phyloP scores from a whole-genome alignment of 2,113 vertebrate genomes.

The Labrus mixtus region DNA sequence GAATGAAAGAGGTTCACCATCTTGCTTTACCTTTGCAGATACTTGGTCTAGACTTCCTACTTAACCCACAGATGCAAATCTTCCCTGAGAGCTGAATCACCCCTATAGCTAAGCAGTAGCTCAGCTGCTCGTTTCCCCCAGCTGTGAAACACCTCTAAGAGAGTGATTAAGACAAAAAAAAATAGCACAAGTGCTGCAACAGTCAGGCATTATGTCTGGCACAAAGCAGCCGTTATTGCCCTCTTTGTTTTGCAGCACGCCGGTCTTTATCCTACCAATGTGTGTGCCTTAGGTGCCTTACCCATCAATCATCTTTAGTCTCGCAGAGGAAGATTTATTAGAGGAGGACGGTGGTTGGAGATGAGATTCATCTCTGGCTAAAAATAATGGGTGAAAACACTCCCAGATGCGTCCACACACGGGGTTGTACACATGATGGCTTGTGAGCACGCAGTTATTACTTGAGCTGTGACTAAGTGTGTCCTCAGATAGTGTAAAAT shows the following conservation, averaged over 20 bases:
- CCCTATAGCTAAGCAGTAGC: neutral
- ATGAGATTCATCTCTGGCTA: slow-evolving; percentile 61
- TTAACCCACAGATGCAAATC: neutral
- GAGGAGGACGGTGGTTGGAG: slow-evolving; percentile 61
- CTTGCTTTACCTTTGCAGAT: neutral
- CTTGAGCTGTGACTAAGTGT: slow-evolving; percentile 45
- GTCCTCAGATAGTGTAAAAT: slow-evolving; percentile 12
- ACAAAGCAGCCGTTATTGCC: slow-evolving; percentile 49
- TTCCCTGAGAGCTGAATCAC: neutral
- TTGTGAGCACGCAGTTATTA: slow-evolving; percentile 47
- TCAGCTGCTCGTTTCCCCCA: neutral
- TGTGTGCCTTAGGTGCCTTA: slow-evolving; percentile 56
- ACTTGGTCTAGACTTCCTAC: neutral
- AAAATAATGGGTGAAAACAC: slow-evolving; percentile 56
- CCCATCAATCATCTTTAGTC: slow-evolving; percentile 79
- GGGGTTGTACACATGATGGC: slow-evolving; percentile 19
- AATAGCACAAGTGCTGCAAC: slow-evolving; percentile 30
- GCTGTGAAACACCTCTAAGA: slow-evolving; percentile 36
- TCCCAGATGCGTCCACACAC: slow-evolving; percentile 8
- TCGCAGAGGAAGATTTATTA: slow-evolving; percentile 73
- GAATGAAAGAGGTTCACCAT: slow-evolving; percentile 29
- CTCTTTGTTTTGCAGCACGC: slow-evolving; percentile 43
- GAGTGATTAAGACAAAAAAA: slow-evolving; percentile 34
- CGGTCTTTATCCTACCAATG: slow-evolving; percentile 51
- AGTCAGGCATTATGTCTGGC: slow-evolving; percentile 38